These are phyloP conservation scores for Microdon myrmicae DNA, from an alignment of 2,888 invertebrate species.

Conservation along the genomic window DNA sequence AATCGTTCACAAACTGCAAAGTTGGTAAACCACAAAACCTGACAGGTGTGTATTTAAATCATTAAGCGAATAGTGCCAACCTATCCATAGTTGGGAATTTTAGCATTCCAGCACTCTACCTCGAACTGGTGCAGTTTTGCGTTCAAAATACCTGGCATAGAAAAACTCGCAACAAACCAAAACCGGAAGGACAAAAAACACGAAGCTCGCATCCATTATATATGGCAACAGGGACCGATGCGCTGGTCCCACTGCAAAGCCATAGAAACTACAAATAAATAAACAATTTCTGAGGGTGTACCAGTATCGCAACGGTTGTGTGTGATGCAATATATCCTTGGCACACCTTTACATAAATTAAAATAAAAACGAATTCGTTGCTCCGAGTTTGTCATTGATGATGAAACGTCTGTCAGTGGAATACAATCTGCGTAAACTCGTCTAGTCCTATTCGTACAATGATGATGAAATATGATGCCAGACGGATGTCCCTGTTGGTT, in stretches of 20 bases:
- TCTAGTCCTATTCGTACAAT: constrained; percentile 16
- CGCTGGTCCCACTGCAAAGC: constrained; percentile 21
- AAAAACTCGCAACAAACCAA: constrained; percentile 7
- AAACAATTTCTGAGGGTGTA: constrained; percentile 18
- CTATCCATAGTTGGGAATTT: too few species aligned
- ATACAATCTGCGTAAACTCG: constrained; percentile 6
- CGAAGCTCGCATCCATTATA: constrained; percentile 35
- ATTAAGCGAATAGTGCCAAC: too few species aligned
- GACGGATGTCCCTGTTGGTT: too few species aligned
- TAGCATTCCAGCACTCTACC: too few species aligned
- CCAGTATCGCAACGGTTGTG: background rate
- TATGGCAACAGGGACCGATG: constrained; percentile 28
- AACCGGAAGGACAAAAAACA: constrained; percentile 21
- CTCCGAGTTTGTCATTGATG: constrained; percentile 3
- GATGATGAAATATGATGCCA: constrained; percentile 48
- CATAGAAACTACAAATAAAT: constrained; percentile 43
- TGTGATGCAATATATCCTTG: constrained; percentile 35
- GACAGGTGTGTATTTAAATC: too few species aligned
- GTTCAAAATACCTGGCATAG: too few species aligned
- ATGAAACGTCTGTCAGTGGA: constrained; percentile 12
- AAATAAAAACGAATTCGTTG: constrained; percentile 43
- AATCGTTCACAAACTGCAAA: too few species aligned
- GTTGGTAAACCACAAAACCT: too few species aligned
- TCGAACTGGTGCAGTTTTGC: too few species aligned
- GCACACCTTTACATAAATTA: constrained; percentile 51